These are phyloP conservation scores for Melinopterus prodromus DNA, from an alignment of 2,888 invertebrate species.

Conservation along the genomic window DNA sequence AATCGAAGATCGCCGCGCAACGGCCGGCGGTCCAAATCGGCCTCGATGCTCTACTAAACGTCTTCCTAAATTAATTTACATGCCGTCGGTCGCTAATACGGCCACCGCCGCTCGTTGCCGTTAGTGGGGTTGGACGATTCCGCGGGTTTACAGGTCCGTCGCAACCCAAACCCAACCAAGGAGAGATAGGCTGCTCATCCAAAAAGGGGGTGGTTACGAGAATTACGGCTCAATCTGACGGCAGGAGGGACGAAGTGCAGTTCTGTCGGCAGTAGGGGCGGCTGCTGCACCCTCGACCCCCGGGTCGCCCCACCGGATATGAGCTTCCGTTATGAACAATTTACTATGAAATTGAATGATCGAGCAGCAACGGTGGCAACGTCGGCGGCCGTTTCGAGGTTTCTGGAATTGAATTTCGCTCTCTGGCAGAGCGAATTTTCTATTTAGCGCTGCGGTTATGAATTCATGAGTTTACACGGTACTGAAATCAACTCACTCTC, in stretches of 20 bases:
- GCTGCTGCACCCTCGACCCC: slow-evolving; percentile 26
- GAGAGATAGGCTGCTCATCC: slow-evolving; percentile 40
- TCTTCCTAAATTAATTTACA: slow-evolving; percentile 45
- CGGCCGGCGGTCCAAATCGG: slow-evolving; percentile 9
- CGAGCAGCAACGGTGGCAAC: slow-evolving; percentile 49
- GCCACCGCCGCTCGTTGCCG: slow-evolving; percentile 23
- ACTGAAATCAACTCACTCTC: slow-evolving; percentile 5
- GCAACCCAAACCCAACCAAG: background rate
- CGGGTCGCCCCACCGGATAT: slow-evolving; percentile 72
- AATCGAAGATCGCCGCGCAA: slow-evolving; percentile 19
- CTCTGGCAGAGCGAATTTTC: slow-evolving; percentile 39
- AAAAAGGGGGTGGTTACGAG: slow-evolving; percentile 41
- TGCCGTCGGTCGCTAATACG: slow-evolving; percentile 39
- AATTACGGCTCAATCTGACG: slow-evolving; percentile 46
- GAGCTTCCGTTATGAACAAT: slow-evolving; percentile 89
- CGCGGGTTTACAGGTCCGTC: background rate
- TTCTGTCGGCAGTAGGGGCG: slow-evolving; percentile 30
- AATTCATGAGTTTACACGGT: slow-evolving; percentile 21
- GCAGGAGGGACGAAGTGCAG: background rate
- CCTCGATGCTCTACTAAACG: slow-evolving; percentile 37
- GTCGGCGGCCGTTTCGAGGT: slow-evolving; percentile 49
- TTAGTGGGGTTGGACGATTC: background rate
- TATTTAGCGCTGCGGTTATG: slow-evolving; percentile 35
- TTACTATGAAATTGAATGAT: slow-evolving; percentile 63
- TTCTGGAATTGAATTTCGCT: slow-evolving; percentile 51